These are phyloP conservation scores for Heterocephalus glaber DNA, from an alignment of 2,113 vertebrate genomes.

Conservation along the genomic window DNA sequence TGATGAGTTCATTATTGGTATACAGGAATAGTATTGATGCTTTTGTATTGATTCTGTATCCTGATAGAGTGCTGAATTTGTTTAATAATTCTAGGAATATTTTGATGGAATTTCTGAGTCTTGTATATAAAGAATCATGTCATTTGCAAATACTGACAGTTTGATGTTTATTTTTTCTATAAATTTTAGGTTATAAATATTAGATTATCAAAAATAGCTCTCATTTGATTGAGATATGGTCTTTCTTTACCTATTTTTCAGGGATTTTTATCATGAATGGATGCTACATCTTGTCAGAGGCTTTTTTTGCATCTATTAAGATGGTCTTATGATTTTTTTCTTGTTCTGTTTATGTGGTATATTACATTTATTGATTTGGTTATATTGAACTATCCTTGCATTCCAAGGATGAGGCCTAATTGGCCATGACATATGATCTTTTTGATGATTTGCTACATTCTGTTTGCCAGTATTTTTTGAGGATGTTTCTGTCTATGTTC, in stretches of 20 bases:
- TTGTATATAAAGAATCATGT: too few species aligned
- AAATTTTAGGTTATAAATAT: too few species aligned
- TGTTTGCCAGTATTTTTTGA: neutral
- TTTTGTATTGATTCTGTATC: neutral
- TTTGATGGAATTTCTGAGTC: too few species aligned
- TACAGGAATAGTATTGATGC: too few species aligned
- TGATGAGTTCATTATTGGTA: too few species aligned
- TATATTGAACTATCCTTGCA: neutral
- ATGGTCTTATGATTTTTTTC: neutral
- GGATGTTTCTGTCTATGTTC: neutral
- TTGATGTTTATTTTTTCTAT: neutral
- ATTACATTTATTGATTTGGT: neutral
- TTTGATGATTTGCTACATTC: neutral
- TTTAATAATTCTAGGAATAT: neutral
- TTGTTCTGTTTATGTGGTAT: neutral
- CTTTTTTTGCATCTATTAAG: neutral
- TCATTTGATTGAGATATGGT: neutral
- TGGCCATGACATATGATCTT: neutral
- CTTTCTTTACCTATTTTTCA: neutral
- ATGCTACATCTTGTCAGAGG: neutral
- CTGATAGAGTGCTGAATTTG: neutral
- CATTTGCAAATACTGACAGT: neutral
- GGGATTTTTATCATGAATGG: neutral
- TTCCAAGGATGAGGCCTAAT: neutral
- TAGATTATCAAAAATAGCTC: neutral